Percentiles rank a stretch among this genome's conserved stretches.
These are phyloP conservation scores for Saccostrea echinata DNA, from an alignment of 1,140 invertebrate genomes.

Conservation along the genomic window DNA sequence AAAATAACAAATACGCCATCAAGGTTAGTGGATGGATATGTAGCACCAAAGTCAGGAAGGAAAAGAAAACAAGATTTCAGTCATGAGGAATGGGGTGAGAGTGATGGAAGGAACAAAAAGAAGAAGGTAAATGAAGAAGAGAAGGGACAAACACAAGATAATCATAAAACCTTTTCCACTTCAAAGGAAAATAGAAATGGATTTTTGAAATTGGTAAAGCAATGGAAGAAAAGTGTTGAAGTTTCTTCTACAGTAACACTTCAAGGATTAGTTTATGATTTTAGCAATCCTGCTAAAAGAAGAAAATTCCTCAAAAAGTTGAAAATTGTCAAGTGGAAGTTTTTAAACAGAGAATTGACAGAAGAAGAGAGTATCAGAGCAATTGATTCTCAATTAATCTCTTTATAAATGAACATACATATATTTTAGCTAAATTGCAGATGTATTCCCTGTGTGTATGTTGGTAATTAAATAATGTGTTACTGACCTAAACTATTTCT, in stretches of 20 bases:
- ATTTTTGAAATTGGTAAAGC: not conserved
- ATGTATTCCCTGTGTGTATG: no score
- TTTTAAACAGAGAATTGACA: not conserved
- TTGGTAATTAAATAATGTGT: no score
- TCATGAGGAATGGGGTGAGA: not conserved
- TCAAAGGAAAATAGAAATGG: not conserved
- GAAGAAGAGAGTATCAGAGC: not conserved
- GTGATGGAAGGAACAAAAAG: not conserved
- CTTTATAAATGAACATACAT: no score
- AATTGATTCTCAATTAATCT: not conserved
- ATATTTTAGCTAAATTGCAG: no score
- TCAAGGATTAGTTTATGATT: not conserved
- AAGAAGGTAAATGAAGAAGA: not conserved
- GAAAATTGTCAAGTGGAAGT: not conserved
- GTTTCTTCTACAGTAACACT: not conserved
- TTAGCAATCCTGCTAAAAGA: not conserved
- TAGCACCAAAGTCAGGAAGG: not conserved
- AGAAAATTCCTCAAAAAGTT: not conserved
- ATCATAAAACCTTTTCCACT: not conserved
- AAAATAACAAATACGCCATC: not conserved
- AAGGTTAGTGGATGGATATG: not conserved
- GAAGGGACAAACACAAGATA: not conserved
- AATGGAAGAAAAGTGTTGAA: not conserved
- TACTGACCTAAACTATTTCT: no score
- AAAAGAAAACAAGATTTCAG: not conserved